These are phyloP conservation scores for Machimus rusticus DNA, from an alignment of 2,888 invertebrate genomes.

Conservation along the genomic window DNA sequence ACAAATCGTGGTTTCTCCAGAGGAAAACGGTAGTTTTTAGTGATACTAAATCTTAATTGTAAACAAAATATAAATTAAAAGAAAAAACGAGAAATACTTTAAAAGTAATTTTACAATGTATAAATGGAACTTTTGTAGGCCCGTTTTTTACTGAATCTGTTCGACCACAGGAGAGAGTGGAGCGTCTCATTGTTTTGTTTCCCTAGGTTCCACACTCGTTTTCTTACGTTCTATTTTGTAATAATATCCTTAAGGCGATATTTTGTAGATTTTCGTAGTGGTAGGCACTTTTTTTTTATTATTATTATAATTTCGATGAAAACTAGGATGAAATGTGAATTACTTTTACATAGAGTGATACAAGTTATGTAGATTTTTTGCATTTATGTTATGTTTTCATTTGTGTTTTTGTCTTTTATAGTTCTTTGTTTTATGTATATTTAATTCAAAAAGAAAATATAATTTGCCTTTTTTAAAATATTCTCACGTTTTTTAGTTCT, in stretches of 20 bases:
- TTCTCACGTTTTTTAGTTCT: not conserved
- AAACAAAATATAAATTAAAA: slow-evolving; percentile 14
- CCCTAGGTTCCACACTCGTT: not conserved
- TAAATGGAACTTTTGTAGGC: not conserved
- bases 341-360: slow-evolving; percentile 31
- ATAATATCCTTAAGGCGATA: not conserved
- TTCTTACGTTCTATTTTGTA: not conserved
- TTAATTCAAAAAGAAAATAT: slow-evolving; percentile 34
- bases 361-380: slow-evolving; percentile 37
- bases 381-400: slow-evolving; percentile 39
- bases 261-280: slow-evolving; percentile 2
- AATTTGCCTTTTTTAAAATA: slow-evolving; percentile 26
- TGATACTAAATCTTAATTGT: slow-evolving; percentile 37
- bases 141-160: not conserved
- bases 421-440: slow-evolving; percentile 33
- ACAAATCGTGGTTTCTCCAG: slow-evolving; percentile 29
- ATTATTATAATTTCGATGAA: slow-evolving; percentile 9
- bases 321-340: slow-evolving; percentile 13
- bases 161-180: not conserved
- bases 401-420: slow-evolving; percentile 27
- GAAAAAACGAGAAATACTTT: slow-evolving; percentile 8
- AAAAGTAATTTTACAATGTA: slow-evolving; percentile 24
- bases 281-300: not conserved
- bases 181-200: not conserved
- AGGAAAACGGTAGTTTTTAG: slow-evolving; percentile 27